These are phyloP conservation scores for Whitmania pigra DNA, from an alignment of 1,140 invertebrate genomes.

Conservation along the genomic window DNA sequence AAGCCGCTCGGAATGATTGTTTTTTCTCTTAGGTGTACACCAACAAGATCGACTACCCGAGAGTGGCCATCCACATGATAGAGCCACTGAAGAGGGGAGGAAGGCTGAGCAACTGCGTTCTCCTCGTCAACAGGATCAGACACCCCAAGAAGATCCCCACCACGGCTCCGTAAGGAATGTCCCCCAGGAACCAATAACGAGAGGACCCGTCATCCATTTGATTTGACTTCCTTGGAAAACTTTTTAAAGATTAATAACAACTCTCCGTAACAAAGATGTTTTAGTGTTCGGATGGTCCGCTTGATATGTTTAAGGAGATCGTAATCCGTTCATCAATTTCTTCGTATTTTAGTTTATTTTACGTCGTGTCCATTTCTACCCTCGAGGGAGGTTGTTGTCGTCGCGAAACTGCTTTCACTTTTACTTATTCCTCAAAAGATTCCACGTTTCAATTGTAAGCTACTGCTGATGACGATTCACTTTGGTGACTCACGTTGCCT, in stretches of 20 bases:
- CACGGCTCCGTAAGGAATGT: slow-evolving; percentile 1
- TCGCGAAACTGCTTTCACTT: too few species aligned
- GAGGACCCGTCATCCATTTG: not conserved
- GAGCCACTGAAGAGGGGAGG: slow-evolving; percentile 61
- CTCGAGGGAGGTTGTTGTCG: too few species aligned
- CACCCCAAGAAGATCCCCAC: slow-evolving; percentile 19
- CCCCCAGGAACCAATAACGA: not conserved
- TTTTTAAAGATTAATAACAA: too few species aligned
- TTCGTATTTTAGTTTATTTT: not conserved
- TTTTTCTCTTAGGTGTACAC: slow-evolving; percentile 56
- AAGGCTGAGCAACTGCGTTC: slow-evolving; percentile 61
- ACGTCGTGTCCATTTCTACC: not conserved
- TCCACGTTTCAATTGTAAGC: too few species aligned
- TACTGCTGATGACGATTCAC: too few species aligned
- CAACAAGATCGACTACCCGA: slow-evolving; percentile 66
- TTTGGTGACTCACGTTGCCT: too few species aligned
- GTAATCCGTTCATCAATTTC: not conserved
- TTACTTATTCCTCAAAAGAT: too few species aligned
- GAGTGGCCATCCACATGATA: slow-evolving; percentile 58
- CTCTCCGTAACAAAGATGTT: too few species aligned
- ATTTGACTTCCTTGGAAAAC: too few species aligned
- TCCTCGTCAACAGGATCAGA: slow-evolving; percentile 50
- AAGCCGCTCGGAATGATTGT: too few species aligned
- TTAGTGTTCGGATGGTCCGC: too few species aligned
- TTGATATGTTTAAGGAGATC: too few species aligned